Evolutionary conservation across 2,888 invertebrate genomes (phyloP), one percentile per base, ranked within the genome.

Genomic region (Pyrgus malvae): DNA sequence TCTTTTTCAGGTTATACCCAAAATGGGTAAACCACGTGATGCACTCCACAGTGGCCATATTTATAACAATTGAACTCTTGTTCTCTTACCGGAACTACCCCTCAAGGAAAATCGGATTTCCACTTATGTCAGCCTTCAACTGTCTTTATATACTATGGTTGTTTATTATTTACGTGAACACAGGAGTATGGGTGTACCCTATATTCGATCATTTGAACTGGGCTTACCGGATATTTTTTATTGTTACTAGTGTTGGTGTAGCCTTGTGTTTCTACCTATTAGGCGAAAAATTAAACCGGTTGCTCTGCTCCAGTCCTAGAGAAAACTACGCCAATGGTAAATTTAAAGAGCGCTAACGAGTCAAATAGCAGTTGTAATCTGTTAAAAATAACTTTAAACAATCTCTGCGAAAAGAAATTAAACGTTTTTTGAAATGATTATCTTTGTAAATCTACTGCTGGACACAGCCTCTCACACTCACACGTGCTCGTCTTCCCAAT

Each of bases 101-200:
- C 0, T 81, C 90, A 1, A 91, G 94, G 61, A 91, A 83, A 45
- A 76, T 88, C 9, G 96, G 96, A 0, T 65, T 95, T 1, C 64
- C 80, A 1, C 87, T 93, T 0, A 82, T 94, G 2, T 56, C 86
- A 6, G 56, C 74, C 0, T 94, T 96, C 67, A 92, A 93, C 82
- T 59, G 91, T 0, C 64, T 82, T 8, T 97, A 97, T 71, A 77
- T 95, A 27, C 63, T 91, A 1, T 97, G 96, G 95, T 84, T 95
- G 40, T 93, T 94, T 67, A 77, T 93, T 23, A 91, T 96, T 16
- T 93, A 93, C 70, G 83, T 90, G 42, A 91, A 92, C 61, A 93
- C 93, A 9, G 94, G 95, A 33, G 84, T 94, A 35, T 98, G 98
- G 98, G 96, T 96, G 0, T 98, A 98, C 76, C 98, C 98, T 0